Evolutionary conservation across 2,888 invertebrate genomes (phyloP).

Genomic region (Cephus sareptanus): DNA sequence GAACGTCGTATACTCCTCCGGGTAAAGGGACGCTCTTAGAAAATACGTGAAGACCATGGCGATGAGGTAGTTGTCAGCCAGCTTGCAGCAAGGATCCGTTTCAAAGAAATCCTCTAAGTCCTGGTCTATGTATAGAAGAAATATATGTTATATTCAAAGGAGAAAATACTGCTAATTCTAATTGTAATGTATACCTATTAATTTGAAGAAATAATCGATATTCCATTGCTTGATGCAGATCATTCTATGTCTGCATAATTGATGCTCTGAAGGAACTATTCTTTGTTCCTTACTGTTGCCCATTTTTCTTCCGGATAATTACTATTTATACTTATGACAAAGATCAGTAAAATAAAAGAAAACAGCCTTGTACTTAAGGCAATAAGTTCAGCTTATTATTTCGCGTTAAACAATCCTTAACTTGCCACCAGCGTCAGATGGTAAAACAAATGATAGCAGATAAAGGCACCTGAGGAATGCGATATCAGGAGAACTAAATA

Average conservation of each 20-base stretch:
- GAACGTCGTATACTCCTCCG: constrained; percentile 65
- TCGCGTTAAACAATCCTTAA: neutral
- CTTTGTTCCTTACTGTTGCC: constrained; percentile 19
- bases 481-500: neutral
- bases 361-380: neutral
- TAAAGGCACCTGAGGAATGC: neutral
- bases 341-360: neutral
- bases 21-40: constrained; percentile 66
- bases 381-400: neutral
- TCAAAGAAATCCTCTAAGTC: constrained; percentile 65
- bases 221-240: constrained; percentile 44
- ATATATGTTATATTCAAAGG: constrained; percentile 19
- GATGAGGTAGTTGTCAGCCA: constrained; percentile 71
- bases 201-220: constrained; percentile 44
- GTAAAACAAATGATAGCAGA: neutral
- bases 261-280: neutral
- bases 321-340: constrained; percentile 15
- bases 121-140: constrained; percentile 52
- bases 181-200: constrained; percentile 37
- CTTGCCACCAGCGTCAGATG: neutral
- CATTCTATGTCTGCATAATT: constrained; percentile 3
- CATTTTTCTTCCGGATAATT: constrained; percentile 8
- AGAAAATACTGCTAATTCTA: neutral
- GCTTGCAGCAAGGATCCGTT: constrained; percentile 65
- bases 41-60: constrained; percentile 72